Evolutionary conservation across 2,113 vertebrate species (phyloP).

Genomic region (Gopherus evgoodei): DNA sequence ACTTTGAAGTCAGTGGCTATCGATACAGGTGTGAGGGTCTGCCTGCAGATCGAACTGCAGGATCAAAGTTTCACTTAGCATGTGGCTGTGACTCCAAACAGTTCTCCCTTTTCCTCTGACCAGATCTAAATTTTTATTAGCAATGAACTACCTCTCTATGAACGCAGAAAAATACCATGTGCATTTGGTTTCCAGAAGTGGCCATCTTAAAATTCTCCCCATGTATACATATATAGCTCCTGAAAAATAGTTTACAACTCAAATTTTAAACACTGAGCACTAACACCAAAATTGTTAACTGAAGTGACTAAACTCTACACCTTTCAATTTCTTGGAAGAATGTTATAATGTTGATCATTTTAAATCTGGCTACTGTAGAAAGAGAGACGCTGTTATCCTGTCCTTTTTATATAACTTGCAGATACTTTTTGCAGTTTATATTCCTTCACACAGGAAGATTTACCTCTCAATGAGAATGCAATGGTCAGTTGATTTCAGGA

Average conservation of each 20-base stretch:
- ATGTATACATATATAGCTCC: constrained; percentile 3
- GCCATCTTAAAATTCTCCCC: constrained; percentile 4
- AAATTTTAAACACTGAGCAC: constrained; percentile 25
- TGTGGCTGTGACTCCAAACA: constrained; percentile 49
- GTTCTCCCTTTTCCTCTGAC: constrained; percentile 3
- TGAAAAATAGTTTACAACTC: constrained; percentile 41
- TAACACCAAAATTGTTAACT: constrained; percentile 13
- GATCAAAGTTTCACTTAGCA: constrained; percentile 7
- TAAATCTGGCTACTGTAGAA: constrained; percentile 71
- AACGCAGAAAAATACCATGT: constrained; percentile 53
- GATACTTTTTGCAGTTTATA: constrained; percentile 77
- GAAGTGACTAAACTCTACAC: constrained; percentile 41
- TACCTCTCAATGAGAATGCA: constrained; percentile 72
- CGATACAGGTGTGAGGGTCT: background rate
- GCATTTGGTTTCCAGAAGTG: constrained; percentile 17
- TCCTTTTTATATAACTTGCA: constrained; percentile 71
- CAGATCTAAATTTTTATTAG: constrained; percentile 49
- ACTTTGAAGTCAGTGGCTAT: background rate
- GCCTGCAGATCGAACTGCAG: background rate
- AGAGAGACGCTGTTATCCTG: constrained; percentile 16
- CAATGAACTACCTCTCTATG: constrained; percentile 48
- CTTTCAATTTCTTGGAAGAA: constrained; percentile 59
- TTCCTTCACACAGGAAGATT: constrained; percentile 76
- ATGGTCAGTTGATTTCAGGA: constrained; percentile 82
- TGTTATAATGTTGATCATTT: constrained; percentile 73